phyloP scores from a whole-genome alignment of 2,797 vertebrate genomes.

The Megaceryle alcyon region DNA sequence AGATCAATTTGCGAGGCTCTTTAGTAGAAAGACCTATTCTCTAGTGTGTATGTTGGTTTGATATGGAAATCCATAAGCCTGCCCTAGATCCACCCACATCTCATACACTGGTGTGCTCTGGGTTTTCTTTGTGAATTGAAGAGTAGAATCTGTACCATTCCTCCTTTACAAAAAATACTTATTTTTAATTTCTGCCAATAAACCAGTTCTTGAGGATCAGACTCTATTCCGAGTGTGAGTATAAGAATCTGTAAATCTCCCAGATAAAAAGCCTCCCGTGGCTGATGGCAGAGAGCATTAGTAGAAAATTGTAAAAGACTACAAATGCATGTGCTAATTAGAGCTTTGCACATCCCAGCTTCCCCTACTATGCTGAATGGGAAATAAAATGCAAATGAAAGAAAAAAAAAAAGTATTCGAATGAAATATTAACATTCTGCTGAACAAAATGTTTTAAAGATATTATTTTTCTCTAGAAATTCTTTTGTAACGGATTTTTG shows the following conservation, averaged over 20 bases:
- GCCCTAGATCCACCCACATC: constrained; percentile 63
- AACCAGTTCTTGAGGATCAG: not conserved
- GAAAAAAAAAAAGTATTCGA: not conserved
- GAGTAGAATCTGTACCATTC: constrained; percentile 1
- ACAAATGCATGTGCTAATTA: constrained; percentile 67
- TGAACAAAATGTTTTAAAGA: not conserved
- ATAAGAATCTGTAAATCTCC: constrained; percentile 46
- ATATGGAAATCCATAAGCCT: constrained; percentile 76
- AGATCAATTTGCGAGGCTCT: constrained; percentile 78
- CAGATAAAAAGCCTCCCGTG: constrained; percentile 54
- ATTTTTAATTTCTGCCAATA: constrained; percentile 28
- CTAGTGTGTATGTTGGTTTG: constrained; percentile 72
- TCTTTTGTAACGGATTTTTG: not conserved
- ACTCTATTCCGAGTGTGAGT: not conserved
- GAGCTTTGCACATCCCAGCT: constrained; percentile 25
- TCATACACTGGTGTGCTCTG: not conserved
- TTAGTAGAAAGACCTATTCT: constrained; percentile 69
- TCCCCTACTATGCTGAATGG: not conserved
- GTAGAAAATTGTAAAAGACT: constrained; percentile 17
- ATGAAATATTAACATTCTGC: constrained; percentile 2
- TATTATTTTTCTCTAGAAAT: not conserved
- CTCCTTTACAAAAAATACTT: not conserved
- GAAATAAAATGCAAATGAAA: constrained; percentile 6
- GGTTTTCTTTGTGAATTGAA: constrained; percentile 60
- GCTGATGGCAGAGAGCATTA: constrained; percentile 46